These are phyloP conservation scores for Laupala kohalensis DNA, from an alignment of 1,140 invertebrate genomes.

Conservation along the genomic window DNA sequence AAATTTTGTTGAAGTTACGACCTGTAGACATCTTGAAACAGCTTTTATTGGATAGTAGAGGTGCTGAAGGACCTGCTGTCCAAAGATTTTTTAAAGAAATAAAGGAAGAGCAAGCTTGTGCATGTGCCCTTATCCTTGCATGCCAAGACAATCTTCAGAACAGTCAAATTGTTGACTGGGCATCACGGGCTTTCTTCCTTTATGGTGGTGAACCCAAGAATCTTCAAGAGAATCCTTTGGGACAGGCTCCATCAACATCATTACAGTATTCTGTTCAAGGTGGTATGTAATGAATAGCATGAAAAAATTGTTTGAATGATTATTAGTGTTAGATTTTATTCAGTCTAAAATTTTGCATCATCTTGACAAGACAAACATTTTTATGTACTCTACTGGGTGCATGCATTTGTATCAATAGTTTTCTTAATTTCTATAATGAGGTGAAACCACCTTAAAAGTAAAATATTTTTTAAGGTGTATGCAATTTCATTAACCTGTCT, in stretches of 20 bases:
- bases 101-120: conserved; percentile 74
- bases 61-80: conserved; percentile 70
- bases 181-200: conserved; percentile 80
- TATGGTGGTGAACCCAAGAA: conserved; percentile 64
- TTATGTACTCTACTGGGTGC: not conserved
- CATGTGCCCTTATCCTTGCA: conserved; percentile 72
- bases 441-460: too few relatives aligned
- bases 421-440: too few relatives aligned
- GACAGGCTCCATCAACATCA: not conserved
- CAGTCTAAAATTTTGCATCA: too few relatives aligned
- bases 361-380: too few relatives aligned
- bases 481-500: too few relatives aligned
- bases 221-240: not conserved
- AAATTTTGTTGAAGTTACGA: conserved; percentile 67
- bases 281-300: not conserved
- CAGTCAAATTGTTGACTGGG: conserved; percentile 67
- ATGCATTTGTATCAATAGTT: not conserved
- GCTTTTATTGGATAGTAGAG: conserved; percentile 64
- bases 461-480: too few relatives aligned
- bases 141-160: conserved; percentile 55
- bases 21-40: conserved; percentile 75
- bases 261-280: conserved; percentile 1
- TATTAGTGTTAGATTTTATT: too few relatives aligned
- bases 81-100: conserved; percentile 75
- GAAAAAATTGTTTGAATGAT: too few relatives aligned